Evolutionary conservation across 2,797 vertebrate genomes (phyloP).

Genomic region (Gadopsis marmoratus): DNA sequence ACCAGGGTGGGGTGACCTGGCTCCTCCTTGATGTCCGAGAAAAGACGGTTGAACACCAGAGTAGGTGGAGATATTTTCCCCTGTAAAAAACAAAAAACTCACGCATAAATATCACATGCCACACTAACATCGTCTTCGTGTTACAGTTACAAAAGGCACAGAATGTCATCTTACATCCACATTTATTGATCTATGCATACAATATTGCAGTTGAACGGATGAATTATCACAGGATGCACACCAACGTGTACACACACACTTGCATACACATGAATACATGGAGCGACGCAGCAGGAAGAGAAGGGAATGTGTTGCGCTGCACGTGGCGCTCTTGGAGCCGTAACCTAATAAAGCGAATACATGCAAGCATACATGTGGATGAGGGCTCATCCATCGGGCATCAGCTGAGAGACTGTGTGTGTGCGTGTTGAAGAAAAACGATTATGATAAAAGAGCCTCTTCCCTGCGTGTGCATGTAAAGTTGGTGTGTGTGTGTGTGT

Average conservation of each 20-base stretch:
- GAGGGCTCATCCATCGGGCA: slow-evolving; percentile 72
- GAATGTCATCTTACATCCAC: slow-evolving; percentile 24
- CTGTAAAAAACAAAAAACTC: slow-evolving; percentile 61
- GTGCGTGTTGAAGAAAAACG: slow-evolving; percentile 34
- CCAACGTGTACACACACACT: slow-evolving; percentile 25
- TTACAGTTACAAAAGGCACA: slow-evolving; percentile 1
- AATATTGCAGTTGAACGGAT: slow-evolving; percentile 37
- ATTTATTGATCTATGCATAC: slow-evolving; percentile 46
- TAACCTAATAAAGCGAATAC: slow-evolving; percentile 77
- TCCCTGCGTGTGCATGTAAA: slow-evolving; percentile 30
- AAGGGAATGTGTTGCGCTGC: slow-evolving; percentile 51
- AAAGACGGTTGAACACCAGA: slow-evolving; percentile 90
- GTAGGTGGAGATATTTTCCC: slow-evolving; percentile 81
- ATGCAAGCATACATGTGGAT: slow-evolving; percentile 68
- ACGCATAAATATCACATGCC: slow-evolving; percentile 27
- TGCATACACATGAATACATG: slow-evolving; percentile 17
- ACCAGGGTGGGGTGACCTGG: slow-evolving; percentile 90
- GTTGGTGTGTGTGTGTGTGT: slow-evolving; percentile 25
- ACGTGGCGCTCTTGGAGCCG: slow-evolving; percentile 50
- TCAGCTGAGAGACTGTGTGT: slow-evolving; percentile 38
- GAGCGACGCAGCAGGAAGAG: slow-evolving; percentile 47
- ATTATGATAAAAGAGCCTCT: slow-evolving; percentile 59
- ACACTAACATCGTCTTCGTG: slow-evolving; percentile 11
- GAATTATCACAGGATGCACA: slow-evolving; percentile 52
- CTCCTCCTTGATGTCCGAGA: slow-evolving; percentile 96